A percentile compares a stretch with the other conserved stretches of the same genome.
Conservation (phyloP, 2,888 invertebrate species). For the Diabrotica balteata region DNA sequence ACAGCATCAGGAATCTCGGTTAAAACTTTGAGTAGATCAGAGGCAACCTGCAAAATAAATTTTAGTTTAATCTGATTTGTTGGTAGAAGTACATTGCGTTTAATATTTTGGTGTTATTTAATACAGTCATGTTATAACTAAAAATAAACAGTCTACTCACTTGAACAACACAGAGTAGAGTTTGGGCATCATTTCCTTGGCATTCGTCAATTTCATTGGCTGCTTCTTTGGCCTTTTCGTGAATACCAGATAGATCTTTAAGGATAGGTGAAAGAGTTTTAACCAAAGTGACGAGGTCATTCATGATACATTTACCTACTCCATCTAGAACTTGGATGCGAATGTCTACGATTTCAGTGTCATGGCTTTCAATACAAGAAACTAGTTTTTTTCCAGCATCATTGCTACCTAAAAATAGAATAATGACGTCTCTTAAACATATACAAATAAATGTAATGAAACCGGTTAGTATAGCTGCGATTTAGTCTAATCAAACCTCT, state of each 20-base stretch:
- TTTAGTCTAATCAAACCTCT: too few species aligned
- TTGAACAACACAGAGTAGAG: background rate
- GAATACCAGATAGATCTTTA: background rate
- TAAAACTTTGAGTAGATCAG: background rate
- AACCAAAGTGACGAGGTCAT: background rate
- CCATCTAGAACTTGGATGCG: background rate
- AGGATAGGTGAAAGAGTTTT: background rate
- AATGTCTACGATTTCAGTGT: background rate
- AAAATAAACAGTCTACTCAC: background rate
- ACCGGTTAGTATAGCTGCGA: background rate
- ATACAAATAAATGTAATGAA: too few species aligned
- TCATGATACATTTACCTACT: background rate
- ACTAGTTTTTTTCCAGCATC: background rate
- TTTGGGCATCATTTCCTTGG: background rate
- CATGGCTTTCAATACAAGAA: background rate
- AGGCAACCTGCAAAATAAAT: background rate
- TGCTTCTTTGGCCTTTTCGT: background rate
- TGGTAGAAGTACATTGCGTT: too few species aligned
- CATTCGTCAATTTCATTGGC: slow-evolving; percentile 3
- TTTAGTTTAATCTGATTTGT: background rate
- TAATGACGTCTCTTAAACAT: background rate
- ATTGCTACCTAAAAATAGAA: background rate
- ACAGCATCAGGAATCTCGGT: background rate
- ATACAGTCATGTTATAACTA: background rate
- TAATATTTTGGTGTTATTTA: too few species aligned